Evolutionary conservation across 2,888 invertebrate genomes (phyloP), one percentile per base, ranked within the genome.

Genomic region (Aphodius granarius): DNA sequence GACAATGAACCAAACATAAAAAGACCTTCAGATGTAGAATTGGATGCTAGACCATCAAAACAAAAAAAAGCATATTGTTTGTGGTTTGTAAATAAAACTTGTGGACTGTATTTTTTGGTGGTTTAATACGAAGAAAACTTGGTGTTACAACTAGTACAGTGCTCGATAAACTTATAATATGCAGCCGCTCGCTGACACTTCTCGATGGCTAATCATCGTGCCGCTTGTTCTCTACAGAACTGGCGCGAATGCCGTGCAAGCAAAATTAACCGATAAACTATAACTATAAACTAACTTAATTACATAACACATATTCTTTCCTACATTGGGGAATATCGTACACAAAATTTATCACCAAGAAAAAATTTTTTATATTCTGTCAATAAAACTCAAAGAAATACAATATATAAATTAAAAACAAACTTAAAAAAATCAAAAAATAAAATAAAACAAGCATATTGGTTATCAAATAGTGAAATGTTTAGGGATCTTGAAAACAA

Each of bases 401-500:
- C 22, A 21, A 71, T 71, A 20, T 71, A 19, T 17, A 71, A 71
- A 71, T 20, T 71, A 23, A 19, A 22, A 17, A 22, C 19, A 21
- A 17, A 23, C 17, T 22, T 71, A 21, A 19, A 71, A 22, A 71
- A 19, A 21, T 22, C 22, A 22, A 71, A 22, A 71, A 19, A 71
- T 22, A 23, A 22, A 17, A 22, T 19, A 19, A 71, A 23, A 71
- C 17, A 21, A 71, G 16, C 23, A 71, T 17, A 21, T 20, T 20
- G 23, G 21, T 21, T 71, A 20, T 19, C 71, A 71, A 23, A 17
- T 22, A 71, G 17, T 20, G 23, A 71, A 17, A 6, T 71, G 21
- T 71, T 21, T 71, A 22, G 20, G 17, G 23, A 71, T 22, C 21
- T 71, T 17, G 71, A 71, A 71, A 71, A 22, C 17, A 23, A 71